Percentiles rank a stretch among this genome's conserved stretches.
phyloP scores from a whole-genome alignment of 1,140 invertebrate genomes.

The Papilio helenus region DNA sequence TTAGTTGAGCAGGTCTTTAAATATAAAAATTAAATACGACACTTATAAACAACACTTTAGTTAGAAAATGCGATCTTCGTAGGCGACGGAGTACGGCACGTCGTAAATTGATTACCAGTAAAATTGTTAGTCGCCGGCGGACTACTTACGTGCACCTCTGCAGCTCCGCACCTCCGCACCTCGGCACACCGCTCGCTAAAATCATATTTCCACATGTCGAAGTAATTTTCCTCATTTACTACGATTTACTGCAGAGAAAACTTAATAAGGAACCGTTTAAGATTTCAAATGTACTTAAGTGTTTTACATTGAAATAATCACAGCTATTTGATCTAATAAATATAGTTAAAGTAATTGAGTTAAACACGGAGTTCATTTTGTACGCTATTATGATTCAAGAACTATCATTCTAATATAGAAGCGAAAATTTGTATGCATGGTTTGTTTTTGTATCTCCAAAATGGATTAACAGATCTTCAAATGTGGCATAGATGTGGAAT shows the following conservation, averaged over 20 bases:
- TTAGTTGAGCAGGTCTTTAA: not conserved
- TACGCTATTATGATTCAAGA: not conserved
- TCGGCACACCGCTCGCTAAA: conserved; percentile 50
- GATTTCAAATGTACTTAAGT: conserved; percentile 1
- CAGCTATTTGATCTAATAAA: not conserved
- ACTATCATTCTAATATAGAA: too few species aligned
- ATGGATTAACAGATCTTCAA: too few species aligned
- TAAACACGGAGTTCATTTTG: not conserved
- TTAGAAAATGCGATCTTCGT: conserved; percentile 2
- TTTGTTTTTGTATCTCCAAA: too few species aligned
- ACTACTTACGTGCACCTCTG: conserved; percentile 66
- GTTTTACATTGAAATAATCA: not conserved
- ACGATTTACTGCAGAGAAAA: conserved; percentile 1
- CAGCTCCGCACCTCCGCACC: conserved; percentile 46
- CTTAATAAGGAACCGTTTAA: conserved; percentile 5
- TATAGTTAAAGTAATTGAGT: not conserved
- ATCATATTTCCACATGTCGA: conserved; percentile 56
- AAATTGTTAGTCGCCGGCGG: conserved; percentile 60
- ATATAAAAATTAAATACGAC: conserved; percentile 4
- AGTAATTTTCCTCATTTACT: not conserved
- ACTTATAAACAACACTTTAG: not conserved
- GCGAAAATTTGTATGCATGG: too few species aligned
- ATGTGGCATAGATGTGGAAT: too few species aligned
- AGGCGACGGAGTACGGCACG: conserved; percentile 44
- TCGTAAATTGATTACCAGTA: conserved; percentile 65